Evolutionary conservation across 2,888 invertebrate genomes (phyloP), one percentile per base, ranked within the genome.

Genomic region (Saturnia pavonia): DNA sequence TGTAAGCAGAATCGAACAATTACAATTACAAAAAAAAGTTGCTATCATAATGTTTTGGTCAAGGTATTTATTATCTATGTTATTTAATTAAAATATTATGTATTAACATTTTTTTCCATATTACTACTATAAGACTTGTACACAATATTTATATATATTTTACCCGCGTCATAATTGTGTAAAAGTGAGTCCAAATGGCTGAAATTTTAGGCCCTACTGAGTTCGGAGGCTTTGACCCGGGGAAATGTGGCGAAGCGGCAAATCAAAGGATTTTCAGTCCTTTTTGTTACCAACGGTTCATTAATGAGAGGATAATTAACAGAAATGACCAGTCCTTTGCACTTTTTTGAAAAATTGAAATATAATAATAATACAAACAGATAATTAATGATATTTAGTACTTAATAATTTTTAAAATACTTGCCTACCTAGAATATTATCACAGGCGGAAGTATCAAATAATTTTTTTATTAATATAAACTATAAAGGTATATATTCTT

Each of bases 231-330:
- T 89, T 86, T 88, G 89, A 89, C 88, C 88, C 89, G 84, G 82
- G 82, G 84, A 90, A 91, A 91, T 85, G 89, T 88, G 90, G 77
- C 89, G 87, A 85, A 89, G 90, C 90, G 92, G 93, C 91, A 92
- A 89, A 88, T 91, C 93, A 93, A 93, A 93, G 92, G 91, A 82
- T 85, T 88, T 89, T 87, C 82, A 84, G 86, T 86, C 82, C 82
- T 86, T 85, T 87, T 89, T 88, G 87, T 85, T 89, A 85, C 80
- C 83, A 82, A 76, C 82, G 81, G 83, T 80, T 83, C 83, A 86
- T 86, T 85, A 85, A 85, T 84, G 85, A 82, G 78, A 83, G 86
- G 86, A 84, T 87, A 87, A 89, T 88, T 84, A 87, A 80, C 83
- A 84, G 82, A 84, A 84, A 84, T 85, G 82, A 83, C 86, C 86